These are phyloP conservation scores for Nicator chloris DNA, from an alignment of 2,113 vertebrate genomes.

Conservation along the genomic window DNA sequence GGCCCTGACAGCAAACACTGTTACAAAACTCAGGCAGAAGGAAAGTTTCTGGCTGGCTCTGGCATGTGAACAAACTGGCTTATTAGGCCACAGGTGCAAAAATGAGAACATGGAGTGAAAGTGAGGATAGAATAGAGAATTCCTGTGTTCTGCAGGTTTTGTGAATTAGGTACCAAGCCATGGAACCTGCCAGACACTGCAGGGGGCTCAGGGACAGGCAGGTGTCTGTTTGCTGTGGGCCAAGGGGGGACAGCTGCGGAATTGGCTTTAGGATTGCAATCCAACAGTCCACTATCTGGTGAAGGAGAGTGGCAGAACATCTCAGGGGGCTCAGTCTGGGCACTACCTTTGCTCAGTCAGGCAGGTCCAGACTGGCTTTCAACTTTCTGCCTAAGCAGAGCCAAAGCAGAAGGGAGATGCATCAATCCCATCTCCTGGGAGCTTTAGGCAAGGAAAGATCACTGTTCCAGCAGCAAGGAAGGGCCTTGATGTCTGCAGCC, in stretches of 20 bases:
- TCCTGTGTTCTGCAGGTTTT: not conserved
- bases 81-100: slow-evolving; percentile 20
- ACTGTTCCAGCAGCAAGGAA: not conserved
- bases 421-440: not conserved
- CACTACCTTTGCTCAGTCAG: not conserved
- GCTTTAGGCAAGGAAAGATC: not conserved
- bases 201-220: not conserved
- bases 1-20: not conserved
- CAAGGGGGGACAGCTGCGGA: not conserved
- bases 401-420: not conserved
- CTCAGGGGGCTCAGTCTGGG: not conserved
- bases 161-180: not conserved
- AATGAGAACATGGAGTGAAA: not conserved
- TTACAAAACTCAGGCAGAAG: not conserved
- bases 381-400: not conserved
- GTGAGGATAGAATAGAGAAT: not conserved
- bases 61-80: slow-evolving; percentile 44
- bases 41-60: not conserved
- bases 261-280: not conserved
- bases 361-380: not conserved
- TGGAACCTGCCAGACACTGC: not conserved
- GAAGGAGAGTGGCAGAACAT: not conserved
- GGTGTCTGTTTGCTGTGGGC: not conserved
- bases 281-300: not conserved
- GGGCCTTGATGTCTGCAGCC: not conserved